A percentile compares a stretch with the other conserved stretches of the same genome.
Evolutionary conservation across 2,888 invertebrate species (phyloP).

Genomic region (Lasiommata megera): DNA sequence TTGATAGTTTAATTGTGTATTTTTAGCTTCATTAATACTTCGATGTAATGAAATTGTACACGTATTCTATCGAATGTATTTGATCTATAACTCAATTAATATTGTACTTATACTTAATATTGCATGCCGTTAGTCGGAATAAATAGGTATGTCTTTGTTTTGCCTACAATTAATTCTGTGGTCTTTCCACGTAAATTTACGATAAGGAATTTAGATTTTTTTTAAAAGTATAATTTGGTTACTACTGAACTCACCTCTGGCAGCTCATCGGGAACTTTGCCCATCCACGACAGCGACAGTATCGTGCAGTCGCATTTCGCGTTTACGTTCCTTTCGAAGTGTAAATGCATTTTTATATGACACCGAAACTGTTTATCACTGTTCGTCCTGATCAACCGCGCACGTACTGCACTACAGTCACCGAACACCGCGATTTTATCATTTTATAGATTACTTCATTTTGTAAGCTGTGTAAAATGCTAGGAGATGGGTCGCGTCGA

Average conservation of each 20-base stretch:
- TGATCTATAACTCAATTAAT: no score
- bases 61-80: no score
- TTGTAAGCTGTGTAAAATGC: slow-evolving; percentile 24
- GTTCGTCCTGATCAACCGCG: slow-evolving; percentile 33
- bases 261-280: slow-evolving; percentile 95
- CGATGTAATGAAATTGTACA: no score
- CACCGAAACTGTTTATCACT: slow-evolving; percentile 36
- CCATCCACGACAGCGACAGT: slow-evolving; percentile 98
- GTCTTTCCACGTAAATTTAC: no score
- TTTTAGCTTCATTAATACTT: no score
- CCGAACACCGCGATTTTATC: slow-evolving; percentile 31
- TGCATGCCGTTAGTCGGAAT: no score
- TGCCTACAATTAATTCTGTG: no score
- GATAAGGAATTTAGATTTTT: no score
- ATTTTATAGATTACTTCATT: slow-evolving; percentile 43
- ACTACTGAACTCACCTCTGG: slow-evolving; percentile 7
- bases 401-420: slow-evolving; percentile 32
- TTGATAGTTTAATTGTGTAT: no score
- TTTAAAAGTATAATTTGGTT: no score
- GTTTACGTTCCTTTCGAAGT: slow-evolving; percentile 96
- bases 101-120: no score
- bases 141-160: no score
- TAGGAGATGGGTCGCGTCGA: slow-evolving; percentile 46
- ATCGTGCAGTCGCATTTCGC: slow-evolving; percentile 98
- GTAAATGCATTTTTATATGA: slow-evolving; percentile 91